Conservation (phyloP, 2,888 invertebrate genomes). For the Macaria liturata region DNA sequence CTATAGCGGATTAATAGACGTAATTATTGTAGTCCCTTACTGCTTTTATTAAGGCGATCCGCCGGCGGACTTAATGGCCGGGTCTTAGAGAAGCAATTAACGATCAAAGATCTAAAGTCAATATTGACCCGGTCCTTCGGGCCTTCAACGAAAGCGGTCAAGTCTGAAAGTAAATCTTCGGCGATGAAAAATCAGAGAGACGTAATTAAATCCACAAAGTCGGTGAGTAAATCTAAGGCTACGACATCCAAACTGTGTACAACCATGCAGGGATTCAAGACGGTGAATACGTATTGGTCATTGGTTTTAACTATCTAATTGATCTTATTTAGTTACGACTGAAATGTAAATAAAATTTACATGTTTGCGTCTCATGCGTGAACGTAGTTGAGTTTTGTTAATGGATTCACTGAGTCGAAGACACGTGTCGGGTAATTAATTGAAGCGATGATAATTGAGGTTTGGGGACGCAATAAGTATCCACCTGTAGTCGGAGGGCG, state of each 20-base stretch:
- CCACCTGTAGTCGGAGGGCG: slow-evolving; percentile 50
- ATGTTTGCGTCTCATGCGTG: too few species aligned
- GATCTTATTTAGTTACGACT: too few species aligned
- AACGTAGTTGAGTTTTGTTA: too few species aligned
- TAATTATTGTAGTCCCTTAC: slow-evolving; percentile 27
- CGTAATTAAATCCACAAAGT: slow-evolving; percentile 27
- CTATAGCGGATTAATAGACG: slow-evolving; percentile 26
- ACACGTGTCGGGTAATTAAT: background rate
- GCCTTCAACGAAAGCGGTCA: slow-evolving; percentile 18
- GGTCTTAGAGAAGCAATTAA: slow-evolving; percentile 33
- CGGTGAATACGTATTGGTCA: slow-evolving; percentile 24
- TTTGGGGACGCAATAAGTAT: slow-evolving; percentile 60
- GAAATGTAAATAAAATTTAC: too few species aligned
- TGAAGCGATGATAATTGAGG: slow-evolving; percentile 35
- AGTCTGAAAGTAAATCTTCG: slow-evolving; percentile 20
- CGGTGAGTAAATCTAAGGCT: slow-evolving; percentile 22
- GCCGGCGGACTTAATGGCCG: slow-evolving; percentile 28
- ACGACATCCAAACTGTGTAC: slow-evolving; percentile 27
- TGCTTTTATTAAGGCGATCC: slow-evolving; percentile 29
- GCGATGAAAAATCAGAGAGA: slow-evolving; percentile 14
- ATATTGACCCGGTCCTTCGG: slow-evolving; percentile 24
- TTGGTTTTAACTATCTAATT: too few species aligned
- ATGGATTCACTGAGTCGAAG: too few species aligned
- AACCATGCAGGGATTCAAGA: slow-evolving; percentile 22
- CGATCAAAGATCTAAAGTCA: slow-evolving; percentile 31